Percentiles rank a stretch among this genome's conserved stretches.
Evolutionary conservation across 2,113 vertebrate genomes (phyloP).

Genomic region (Gavia stellata): DNA sequence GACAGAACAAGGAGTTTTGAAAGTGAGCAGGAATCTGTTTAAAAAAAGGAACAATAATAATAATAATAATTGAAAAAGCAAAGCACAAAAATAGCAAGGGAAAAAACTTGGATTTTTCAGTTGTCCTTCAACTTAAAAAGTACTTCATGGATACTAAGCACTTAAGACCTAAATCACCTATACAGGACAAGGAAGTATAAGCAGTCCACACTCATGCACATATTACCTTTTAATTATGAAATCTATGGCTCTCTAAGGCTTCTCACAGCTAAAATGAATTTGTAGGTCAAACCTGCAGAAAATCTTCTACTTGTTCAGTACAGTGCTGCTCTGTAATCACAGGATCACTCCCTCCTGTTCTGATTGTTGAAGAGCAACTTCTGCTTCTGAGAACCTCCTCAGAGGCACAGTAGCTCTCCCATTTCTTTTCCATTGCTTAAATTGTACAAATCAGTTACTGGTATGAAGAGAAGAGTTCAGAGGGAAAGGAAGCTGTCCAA

Average conservation of each 20-base stretch:
- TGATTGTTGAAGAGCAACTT: not conserved
- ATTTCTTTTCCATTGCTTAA: not conserved
- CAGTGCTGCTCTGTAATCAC: not conserved
- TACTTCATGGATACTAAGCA: not conserved
- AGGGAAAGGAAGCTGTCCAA: not conserved
- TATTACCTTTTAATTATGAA: not conserved
- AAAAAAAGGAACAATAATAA: not conserved
- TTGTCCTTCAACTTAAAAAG: not conserved
- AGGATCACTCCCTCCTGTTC: not conserved
- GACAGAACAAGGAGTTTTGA: not conserved
- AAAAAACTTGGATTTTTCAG: not conserved
- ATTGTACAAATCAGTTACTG: not conserved
- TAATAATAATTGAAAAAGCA: not conserved
- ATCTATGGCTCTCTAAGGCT: not conserved
- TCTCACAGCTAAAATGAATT: not conserved
- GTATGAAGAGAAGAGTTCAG: not conserved
- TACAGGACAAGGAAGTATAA: not conserved
- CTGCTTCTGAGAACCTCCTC: not conserved
- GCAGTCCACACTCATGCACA: not conserved
- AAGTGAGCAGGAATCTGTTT: not conserved
- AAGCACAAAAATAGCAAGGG: not conserved
- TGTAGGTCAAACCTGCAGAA: not conserved
- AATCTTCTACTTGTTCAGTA: not conserved
- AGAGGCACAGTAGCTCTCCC: not conserved
- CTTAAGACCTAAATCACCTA: fast-evolving